phyloP scores from a whole-genome alignment of 2,797 vertebrate genomes.

The Coregonus sp. region DNA sequence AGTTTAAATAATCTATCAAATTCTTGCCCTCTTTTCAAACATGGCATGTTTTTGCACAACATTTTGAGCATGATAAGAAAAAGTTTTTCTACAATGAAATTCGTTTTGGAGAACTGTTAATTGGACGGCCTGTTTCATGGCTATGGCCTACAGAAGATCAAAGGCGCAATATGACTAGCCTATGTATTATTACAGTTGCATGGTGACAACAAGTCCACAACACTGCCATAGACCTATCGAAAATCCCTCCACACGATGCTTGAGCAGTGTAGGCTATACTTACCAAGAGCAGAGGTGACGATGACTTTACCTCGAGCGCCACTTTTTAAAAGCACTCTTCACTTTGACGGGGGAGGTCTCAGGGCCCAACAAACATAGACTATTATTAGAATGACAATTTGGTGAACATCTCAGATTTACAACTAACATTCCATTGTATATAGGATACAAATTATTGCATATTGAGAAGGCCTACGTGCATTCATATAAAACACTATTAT shows the following conservation, averaged over 20 bases:
- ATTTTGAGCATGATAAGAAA: not conserved
- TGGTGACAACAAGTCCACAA: not conserved
- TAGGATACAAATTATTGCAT: not conserved
- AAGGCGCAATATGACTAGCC: not conserved
- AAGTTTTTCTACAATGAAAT: not conserved
- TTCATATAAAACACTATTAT: not conserved
- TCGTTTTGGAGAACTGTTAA: not conserved
- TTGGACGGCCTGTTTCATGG: not conserved
- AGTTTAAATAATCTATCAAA: constrained; percentile 82
- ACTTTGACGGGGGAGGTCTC: constrained; percentile 27
- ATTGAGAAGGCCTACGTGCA: not conserved
- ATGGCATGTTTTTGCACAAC: constrained; percentile 20
- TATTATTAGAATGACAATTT: not conserved
- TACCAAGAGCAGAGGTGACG: constrained; percentile 37
- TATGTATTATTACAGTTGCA: not conserved
- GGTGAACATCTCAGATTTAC: not conserved
- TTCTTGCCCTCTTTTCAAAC: constrained; percentile 68
- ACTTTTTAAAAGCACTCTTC: constrained; percentile 49
- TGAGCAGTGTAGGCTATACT: constrained; percentile 17
- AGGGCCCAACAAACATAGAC: not conserved
- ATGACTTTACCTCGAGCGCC: constrained; percentile 66
- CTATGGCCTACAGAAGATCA: not conserved
- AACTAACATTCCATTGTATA: not conserved
- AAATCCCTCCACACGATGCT: not conserved
- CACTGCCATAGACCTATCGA: constrained; percentile 11